Evolutionary conservation across 2,888 invertebrate genomes (phyloP), one percentile per base, ranked within the genome.

Genomic region (Lithophane socia): DNA sequence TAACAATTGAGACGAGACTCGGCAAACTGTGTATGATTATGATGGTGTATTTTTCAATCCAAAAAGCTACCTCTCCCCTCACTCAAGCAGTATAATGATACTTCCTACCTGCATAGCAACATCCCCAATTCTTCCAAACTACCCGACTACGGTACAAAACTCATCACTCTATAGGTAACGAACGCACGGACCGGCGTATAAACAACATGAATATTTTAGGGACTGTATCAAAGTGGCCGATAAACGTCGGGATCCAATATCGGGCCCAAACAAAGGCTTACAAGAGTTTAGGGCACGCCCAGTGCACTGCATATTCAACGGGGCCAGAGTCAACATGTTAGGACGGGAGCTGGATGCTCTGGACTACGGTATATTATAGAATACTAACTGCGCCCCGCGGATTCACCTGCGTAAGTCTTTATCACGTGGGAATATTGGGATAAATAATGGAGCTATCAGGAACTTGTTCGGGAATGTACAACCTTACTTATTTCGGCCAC

Each of bases 251-350:
- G 93, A 95, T 93, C 96, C 96, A 96, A 96, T 96, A 96, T 95
- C 94, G 95, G 91, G 90, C 84, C 89, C 95, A 94, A 95, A 96
- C 96, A 96, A 96, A 96, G 96, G 94, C 95, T 95, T 95, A 96
- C 96, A 96, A 95, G 96, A 96, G 96, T 96, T 96, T 94, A 93
- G 93, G 92, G 90, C 93, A 93, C 96, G 94, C 96, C 96, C 93
- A 92, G 85, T 86, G 89, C 92, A 90, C 94, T 96, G 95, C 96
- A 96, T 96, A 96, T 96, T 96, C 96, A 96, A 94, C 94, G 93
- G 72, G 91, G 83, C 92, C 85, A 92, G 87, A 93, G 94, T 94
- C 94, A 94, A 94, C 93, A 94, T 72, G 63, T 52, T 84, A 85
- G 82, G 1, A 60, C 84, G 76, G 87, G 88, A 89, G 89, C 68